Evolutionary conservation across 2,113 vertebrate genomes (phyloP).

Genomic region (Struthio camelus): DNA sequence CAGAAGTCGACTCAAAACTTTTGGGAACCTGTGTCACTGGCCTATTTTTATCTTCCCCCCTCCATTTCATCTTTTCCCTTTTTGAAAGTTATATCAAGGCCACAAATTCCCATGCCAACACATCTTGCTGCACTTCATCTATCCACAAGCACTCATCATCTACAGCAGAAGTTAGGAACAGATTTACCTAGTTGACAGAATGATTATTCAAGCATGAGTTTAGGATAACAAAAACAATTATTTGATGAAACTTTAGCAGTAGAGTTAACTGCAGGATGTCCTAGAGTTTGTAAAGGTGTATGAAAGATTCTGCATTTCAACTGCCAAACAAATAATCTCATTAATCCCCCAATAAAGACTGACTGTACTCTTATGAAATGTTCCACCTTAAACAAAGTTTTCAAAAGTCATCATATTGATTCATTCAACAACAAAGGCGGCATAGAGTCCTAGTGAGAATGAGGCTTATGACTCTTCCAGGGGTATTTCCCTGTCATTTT

Average conservation of each 20-base stretch:
- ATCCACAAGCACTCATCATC: neutral
- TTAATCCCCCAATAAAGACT: neutral
- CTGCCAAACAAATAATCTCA: neutral
- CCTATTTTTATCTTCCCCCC: neutral
- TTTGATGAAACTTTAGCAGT: neutral
- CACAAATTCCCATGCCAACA: neutral
- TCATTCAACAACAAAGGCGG: neutral
- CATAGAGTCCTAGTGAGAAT: neutral
- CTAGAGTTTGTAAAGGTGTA: neutral
- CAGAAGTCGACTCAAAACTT: neutral
- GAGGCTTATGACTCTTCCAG: neutral
- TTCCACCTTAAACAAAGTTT: neutral
- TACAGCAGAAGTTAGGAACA: neutral
- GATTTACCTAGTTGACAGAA: neutral
- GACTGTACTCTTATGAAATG: neutral
- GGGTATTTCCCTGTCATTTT: neutral
- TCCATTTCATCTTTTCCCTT: neutral
- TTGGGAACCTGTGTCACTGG: neutral
- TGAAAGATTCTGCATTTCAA: neutral
- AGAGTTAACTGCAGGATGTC: neutral
- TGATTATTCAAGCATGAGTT: neutral
- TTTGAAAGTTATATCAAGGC: neutral
- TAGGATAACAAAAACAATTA: neutral
- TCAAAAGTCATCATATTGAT: neutral
- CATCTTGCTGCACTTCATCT: neutral